These are phyloP conservation scores for Microctenopoma lineatum DNA, from an alignment of 2,797 vertebrate species.

Conservation along the genomic window DNA sequence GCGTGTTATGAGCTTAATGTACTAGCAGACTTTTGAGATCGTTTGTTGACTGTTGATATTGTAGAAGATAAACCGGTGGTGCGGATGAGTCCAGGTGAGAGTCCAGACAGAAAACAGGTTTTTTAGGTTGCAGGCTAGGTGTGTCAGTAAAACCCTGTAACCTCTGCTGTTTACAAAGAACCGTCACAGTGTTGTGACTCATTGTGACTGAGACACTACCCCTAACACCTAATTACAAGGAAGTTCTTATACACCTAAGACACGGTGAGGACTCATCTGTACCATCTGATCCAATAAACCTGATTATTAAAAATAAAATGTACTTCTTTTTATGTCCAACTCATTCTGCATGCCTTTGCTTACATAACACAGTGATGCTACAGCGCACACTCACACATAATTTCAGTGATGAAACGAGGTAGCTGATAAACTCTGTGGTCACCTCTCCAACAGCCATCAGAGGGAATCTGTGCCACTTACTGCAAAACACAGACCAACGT, in stretches of 20 bases:
- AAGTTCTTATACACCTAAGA: constrained; percentile 10
- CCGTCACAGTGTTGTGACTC: constrained; percentile 25
- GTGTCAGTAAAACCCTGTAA: constrained; percentile 58
- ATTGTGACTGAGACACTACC: no score
- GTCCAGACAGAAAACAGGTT: constrained; percentile 67
- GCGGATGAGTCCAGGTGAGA: constrained; percentile 23
- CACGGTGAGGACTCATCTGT: background rate
- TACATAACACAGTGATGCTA: constrained; percentile 19
- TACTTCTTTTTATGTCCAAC: constrained; percentile 2
- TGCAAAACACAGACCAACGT: constrained; percentile 2
- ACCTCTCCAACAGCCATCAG: constrained; percentile 17
- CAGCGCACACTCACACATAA: constrained; percentile 15
- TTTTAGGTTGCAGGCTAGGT: constrained; percentile 47
- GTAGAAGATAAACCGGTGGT: background rate
- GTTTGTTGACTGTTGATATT: constrained; percentile 7
- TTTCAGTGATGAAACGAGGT: constrained; percentile 23
- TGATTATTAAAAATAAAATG: background rate
- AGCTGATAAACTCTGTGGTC: constrained; percentile 17
- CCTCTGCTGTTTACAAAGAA: constrained; percentile 53
- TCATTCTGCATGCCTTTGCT: background rate
- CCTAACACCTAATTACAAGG: background rate
- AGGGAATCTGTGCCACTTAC: background rate
- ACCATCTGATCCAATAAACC: background rate
- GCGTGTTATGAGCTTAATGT: constrained; percentile 6
- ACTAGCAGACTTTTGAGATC: background rate